These are phyloP conservation scores for Chelonoidis abingdonii DNA, from an alignment of 2,113 vertebrate species.

Conservation along the genomic window DNA sequence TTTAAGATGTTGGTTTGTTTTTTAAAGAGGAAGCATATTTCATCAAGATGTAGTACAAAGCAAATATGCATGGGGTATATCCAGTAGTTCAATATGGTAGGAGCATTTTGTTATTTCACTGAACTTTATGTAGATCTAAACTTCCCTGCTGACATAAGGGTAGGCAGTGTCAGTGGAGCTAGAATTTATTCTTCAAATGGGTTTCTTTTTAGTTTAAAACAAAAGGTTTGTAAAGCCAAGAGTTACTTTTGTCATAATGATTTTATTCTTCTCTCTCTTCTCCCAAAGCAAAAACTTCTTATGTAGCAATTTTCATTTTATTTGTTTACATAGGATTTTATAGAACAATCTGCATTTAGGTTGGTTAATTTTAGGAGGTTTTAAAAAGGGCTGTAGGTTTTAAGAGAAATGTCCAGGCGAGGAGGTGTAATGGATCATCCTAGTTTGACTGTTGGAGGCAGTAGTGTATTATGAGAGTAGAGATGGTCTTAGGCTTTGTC, in stretches of 20 bases:
- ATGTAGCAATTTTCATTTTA: neutral
- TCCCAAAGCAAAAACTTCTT: neutral
- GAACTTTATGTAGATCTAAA: neutral
- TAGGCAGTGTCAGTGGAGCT: neutral
- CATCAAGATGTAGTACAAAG: neutral
- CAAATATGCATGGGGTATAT: neutral
- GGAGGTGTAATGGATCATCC: constrained; percentile 37
- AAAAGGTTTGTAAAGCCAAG: neutral
- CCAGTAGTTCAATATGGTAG: neutral
- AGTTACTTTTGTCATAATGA: neutral
- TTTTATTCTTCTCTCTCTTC: neutral
- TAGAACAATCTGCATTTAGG: neutral
- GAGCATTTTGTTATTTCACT: neutral
- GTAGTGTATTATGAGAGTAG: constrained; percentile 63
- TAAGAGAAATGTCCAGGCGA: neutral
- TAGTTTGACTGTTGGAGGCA: constrained; percentile 71
- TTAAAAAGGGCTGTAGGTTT: neutral
- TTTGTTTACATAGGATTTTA: neutral
- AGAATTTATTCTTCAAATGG: neutral
- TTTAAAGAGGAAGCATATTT: neutral
- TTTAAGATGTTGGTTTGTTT: neutral
- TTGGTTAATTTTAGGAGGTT: neutral
- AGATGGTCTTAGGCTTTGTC: constrained; percentile 33
- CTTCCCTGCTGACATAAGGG: neutral
- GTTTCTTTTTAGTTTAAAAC: constrained; percentile 9